phyloP scores from a whole-genome alignment of 92 coral and sea anemone species.

The Actinostola sp. region DNA sequence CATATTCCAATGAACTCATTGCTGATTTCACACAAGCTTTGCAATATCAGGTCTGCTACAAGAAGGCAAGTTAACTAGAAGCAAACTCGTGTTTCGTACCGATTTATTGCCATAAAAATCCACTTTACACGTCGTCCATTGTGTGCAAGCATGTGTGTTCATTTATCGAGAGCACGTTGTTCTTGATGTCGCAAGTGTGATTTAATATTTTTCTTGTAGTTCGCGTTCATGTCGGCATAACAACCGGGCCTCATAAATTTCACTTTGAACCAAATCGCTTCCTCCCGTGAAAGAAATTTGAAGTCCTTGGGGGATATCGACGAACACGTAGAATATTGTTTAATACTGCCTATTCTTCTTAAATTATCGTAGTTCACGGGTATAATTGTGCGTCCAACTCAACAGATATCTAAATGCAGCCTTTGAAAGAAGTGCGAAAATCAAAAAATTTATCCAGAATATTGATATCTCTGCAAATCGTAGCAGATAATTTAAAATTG shows the following conservation, averaged over 20 bases:
- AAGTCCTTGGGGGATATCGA: constrained; percentile 30
- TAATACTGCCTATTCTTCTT: constrained; percentile 19
- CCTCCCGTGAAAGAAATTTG: constrained; percentile 3
- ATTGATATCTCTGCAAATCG: background rate
- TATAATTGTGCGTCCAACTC: constrained; percentile 27
- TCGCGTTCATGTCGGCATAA: constrained; percentile 60
- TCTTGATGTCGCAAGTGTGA: constrained; percentile 51
- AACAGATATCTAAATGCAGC: constrained; percentile 23
- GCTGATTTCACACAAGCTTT: constrained; percentile 19
- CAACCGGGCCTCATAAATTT: constrained; percentile 28
- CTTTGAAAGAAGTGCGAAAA: constrained; percentile 22
- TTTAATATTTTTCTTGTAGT: constrained; percentile 33
- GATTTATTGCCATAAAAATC: constrained; percentile 20
- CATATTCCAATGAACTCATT: constrained; percentile 27
- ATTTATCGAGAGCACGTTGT: constrained; percentile 46
- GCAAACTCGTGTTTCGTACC: constrained; percentile 15
- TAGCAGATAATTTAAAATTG: constrained; percentile 11
- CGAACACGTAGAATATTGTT: constrained; percentile 22
- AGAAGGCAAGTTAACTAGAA: constrained; percentile 9
- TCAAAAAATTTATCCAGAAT: background rate
- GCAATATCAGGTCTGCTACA: constrained; percentile 14
- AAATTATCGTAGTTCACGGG: constrained; percentile 22
- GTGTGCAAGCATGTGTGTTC: constrained; percentile 37
- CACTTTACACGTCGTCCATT: constrained; percentile 17
- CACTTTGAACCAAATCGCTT: constrained; percentile 11